Base-by-base conservation (phyloP, 2,888 invertebrate genomes). In the Mactromeris polynyma region DNA sequence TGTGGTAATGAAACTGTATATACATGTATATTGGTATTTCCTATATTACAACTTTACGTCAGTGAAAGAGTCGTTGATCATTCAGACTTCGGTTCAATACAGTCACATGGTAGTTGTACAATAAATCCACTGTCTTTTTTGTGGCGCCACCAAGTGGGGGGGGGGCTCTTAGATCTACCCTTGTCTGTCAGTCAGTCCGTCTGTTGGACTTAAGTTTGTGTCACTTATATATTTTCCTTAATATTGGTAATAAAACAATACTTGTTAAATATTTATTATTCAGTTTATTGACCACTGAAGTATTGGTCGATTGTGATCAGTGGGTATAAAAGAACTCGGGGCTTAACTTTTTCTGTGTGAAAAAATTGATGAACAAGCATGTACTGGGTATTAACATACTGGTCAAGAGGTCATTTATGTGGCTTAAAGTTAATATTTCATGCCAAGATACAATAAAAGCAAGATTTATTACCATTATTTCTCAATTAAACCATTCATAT, bases 371-470 rank as follows among this genome's bases (percentile, higher is more conserved):
- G 21, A 64, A 64, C n/a, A 26, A 64, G 26, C 58, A 64, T 26
- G 21, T 26, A 64, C 3, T 1, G 58, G 58, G 58, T n/a, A 26
- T 64, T 26, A 64, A 64, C 58, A 64, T n/a, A 11, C n/a, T 64
- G 58, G 58, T 64, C 58, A 64, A 64, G 58, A 64, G 58, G n/a
- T 64, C 58, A 64, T 7, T 64, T n/a, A n/a, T 7, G 58, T 58
- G 26, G 21, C 58, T 58, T 58, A 3, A 58, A 11, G 58, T 14
- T 64, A 64, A 64, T 64, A 64, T 64, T 26, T 26, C 58, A n/a
- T 64, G 58, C 58, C 58, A 26, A 64, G 58, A 9, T 26, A 6
- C 58, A 64, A 64, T 26, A 64, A 64, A 26, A 64, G 26, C 3
- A 64, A 64, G 26, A 7, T 26, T 26, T 64, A n/a, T 6, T 26